Base-by-base conservation (phyloP, 2,797 vertebrate genomes). In the Syngnathus acus region DNA sequence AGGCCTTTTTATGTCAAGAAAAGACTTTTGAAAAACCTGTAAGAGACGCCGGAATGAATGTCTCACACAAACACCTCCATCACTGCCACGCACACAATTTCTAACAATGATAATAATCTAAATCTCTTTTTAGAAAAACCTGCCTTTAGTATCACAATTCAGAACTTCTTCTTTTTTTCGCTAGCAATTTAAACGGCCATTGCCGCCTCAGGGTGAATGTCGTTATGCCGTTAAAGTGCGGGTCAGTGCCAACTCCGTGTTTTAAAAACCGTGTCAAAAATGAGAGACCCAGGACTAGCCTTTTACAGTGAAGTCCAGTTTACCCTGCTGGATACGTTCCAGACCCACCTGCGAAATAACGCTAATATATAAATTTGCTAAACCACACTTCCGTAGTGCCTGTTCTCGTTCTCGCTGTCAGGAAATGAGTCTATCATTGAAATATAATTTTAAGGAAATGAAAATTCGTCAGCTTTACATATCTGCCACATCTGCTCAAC, bases 101-200 rank as follows among this genome's bases (percentile, higher is more conserved):
- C 13, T 55, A 74, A 50, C 37, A 17, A 39, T 68, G 61, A 40
- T 23, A 64, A 55, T 58, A 65, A 23, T 26, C 47, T 54, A 65
- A 55, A 54, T 13, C 57, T 65, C 47, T 7, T 13, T 65, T 9
- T 23, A 26, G n/a, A 65, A 43, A 58, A 59, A 71, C 69, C 79
- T 73, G 82, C 69, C 78, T 86, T 76, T 68, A 63, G 42, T 74
- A 75, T 73, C 67, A 65, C 38, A 40, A 68, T 70, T 70, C 75
- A 64, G 74, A 80, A 75, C 80, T 82, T 82, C 78, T 17, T 14
- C 1, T 9, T 39, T 40, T 38, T 21, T 38, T 38, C 8, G 17
- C n/a, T 39, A 4, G 8, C 16, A 26, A 6, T 43, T 45, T 43
- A 16, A 14, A 23, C 21, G n/a, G 6, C 9, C 19, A 8, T 23